phyloP scores from a whole-genome alignment of 1,140 invertebrate species.

The Bicyclus anynana region DNA sequence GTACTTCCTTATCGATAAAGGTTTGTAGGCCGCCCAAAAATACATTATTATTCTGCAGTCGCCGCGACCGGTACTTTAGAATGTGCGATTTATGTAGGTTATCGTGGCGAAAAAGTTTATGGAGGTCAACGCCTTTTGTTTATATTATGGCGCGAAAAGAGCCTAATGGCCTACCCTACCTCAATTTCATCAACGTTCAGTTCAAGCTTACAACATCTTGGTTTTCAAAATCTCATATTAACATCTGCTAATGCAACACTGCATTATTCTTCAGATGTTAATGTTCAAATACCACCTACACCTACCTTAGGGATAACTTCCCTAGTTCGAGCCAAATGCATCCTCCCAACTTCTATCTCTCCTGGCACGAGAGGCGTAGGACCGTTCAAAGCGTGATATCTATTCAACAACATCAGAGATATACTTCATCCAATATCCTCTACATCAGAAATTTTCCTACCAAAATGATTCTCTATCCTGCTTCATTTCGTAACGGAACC shows the following conservation, averaged over 20 bases:
- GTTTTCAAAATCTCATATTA: too few relatives aligned
- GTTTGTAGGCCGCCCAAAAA: neutral
- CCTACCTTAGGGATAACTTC: constrained; percentile 31
- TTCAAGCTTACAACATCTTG: too few relatives aligned
- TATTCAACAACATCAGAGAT: constrained; percentile 76
- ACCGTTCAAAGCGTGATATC: constrained; percentile 75
- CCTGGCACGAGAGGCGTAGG: constrained; percentile 76
- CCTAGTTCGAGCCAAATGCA: constrained; percentile 30
- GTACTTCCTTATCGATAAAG: neutral
- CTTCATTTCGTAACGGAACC: constrained; percentile 46
- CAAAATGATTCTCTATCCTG: constrained; percentile 60
- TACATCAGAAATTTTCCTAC: constrained; percentile 58
- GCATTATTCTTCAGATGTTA: too few relatives aligned
- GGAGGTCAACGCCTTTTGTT: neutral
- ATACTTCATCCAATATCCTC: constrained; percentile 64
- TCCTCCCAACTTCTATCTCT: constrained; percentile 47
- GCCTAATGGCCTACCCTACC: too few relatives aligned
- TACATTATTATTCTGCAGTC: neutral
- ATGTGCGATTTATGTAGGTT: neutral
- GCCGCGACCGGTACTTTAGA: neutral
- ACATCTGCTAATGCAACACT: too few relatives aligned
- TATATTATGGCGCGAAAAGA: too few relatives aligned
- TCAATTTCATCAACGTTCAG: too few relatives aligned
- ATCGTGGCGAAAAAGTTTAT: neutral
- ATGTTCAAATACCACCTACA: too few relatives aligned